Base-by-base conservation (phyloP, 2,888 invertebrate genomes). In the Unio pictorum region DNA sequence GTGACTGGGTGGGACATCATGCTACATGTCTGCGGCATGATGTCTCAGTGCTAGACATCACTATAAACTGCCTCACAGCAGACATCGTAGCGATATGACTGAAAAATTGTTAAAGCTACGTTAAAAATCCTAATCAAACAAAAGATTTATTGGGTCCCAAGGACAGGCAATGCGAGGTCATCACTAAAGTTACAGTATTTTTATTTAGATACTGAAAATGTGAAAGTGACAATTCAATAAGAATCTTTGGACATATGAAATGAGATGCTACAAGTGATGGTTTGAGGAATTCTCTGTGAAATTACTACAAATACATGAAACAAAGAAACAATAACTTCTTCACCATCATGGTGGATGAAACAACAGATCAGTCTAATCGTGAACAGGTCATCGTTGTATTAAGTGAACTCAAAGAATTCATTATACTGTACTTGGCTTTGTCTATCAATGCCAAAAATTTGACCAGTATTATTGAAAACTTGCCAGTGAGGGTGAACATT, bases 361-460 rank as follows among this genome's bases (percentile, higher is more conserved):
- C 78, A 30, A 69, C 76, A 23, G 76, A 80, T 68, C 20, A 60
- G n/a, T 72, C 73, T 23, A 82, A 79, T 68, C 66, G 67, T 28
- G 79, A 82, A 60, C 81, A 82, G 66, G 62, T 80, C 56, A 79
- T 78, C 56, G 54, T 79, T 57, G 74, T 74, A 8, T 8, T 81
- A 45, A 59, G 67, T 61, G 60, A 75, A 55, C 59, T 80, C 11
- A 60, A 82, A 61, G 77, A 80, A 15, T 78, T 82, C 61, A 61
- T 82, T 62, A 79, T 80, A 54, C 61, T 81, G 30, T 67, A 74
- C 55, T 55, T 61, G 20, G 64, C 74, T n/a, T 64, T 60, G 4
- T 69, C 70, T 18, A 77, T 70, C 20, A 67, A 75, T 23, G 56
- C 76, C 17, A 34, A 61, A 15, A 71, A 68, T 23, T 26, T 81